These are phyloP conservation scores for Apostichopus californicus DNA, from an alignment of 35 echinoderm and acorn worm genomes.

Conservation along the genomic window DNA sequence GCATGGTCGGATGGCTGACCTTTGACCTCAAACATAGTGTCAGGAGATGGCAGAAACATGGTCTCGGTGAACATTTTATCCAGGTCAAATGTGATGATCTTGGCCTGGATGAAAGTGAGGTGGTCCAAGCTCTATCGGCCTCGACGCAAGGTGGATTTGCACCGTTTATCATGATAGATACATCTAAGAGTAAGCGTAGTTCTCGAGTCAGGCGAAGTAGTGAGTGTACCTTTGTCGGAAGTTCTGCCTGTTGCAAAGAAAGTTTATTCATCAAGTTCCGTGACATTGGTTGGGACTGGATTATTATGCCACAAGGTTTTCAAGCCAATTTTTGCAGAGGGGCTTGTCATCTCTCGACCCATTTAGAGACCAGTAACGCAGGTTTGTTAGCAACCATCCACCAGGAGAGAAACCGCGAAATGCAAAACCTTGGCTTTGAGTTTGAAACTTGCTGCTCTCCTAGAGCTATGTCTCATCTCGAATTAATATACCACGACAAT, in stretches of 20 bases:
- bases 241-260: conserved; percentile 31
- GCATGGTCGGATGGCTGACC: conserved; percentile 23
- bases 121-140: conserved; percentile 13
- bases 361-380: background rate
- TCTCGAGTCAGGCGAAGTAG: conserved; percentile 31
- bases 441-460: conserved; percentile 39
- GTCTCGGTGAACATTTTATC: conserved; percentile 7
- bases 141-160: conserved; percentile 1
- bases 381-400: background rate
- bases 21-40: conserved; percentile 29
- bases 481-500: background rate
- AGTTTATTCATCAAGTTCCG: conserved; percentile 19
- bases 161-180: conserved; percentile 45
- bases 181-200: conserved; percentile 15
- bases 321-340: conserved; percentile 39
- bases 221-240: conserved; percentile 30
- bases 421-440: conserved; percentile 14
- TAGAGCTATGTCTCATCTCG: conserved; percentile 4
- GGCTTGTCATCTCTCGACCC: background rate
- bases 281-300: conserved; percentile 33
- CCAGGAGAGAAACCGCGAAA: background rate
- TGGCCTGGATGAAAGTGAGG: background rate
- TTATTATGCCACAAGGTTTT: background rate
- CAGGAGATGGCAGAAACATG: conserved; percentile 44
- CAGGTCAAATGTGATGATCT: background rate